These are phyloP conservation scores for Autographa gamma DNA, from an alignment of 2,888 invertebrate species.

Conservation along the genomic window DNA sequence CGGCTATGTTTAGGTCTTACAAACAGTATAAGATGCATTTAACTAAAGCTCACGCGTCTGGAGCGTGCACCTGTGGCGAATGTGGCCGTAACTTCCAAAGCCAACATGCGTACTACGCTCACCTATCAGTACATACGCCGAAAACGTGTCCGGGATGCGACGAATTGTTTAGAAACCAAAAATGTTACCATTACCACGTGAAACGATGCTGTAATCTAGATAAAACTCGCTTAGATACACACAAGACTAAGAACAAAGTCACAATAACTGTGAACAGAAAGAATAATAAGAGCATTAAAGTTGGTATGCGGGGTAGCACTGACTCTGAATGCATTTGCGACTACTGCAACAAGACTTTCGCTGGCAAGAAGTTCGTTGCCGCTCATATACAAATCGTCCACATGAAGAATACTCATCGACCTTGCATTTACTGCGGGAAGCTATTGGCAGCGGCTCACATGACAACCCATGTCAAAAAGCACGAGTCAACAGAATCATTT, in stretches of 20 bases:
- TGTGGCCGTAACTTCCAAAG: constrained; percentile 77
- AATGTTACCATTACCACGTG: constrained; percentile 78
- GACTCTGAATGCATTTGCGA: constrained; percentile 77
- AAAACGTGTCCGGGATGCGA: constrained; percentile 78
- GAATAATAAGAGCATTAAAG: constrained; percentile 71
- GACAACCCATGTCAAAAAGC: constrained; percentile 77
- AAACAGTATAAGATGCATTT: constrained; percentile 67
- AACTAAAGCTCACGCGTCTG: constrained; percentile 66
- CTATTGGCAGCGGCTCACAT: constrained; percentile 78
- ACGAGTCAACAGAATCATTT: constrained; percentile 61
- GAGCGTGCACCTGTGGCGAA: constrained; percentile 75
- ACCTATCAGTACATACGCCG: constrained; percentile 69
- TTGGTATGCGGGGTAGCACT: constrained; percentile 75
- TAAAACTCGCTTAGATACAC: constrained; percentile 58
- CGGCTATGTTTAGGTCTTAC: constrained; percentile 66
- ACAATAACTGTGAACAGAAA: constrained; percentile 70
- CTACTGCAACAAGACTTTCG: constrained; percentile 79
- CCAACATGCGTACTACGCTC: constrained; percentile 72
- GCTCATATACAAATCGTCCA: constrained; percentile 85
- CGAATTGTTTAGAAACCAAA: constrained; percentile 75
- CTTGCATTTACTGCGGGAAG: constrained; percentile 80
- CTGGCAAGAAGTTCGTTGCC: constrained; percentile 76
- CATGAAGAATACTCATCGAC: constrained; percentile 77
- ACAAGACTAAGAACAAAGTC: constrained; percentile 65
- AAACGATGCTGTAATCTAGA: constrained; percentile 76